These are phyloP conservation scores for Triplophysa siluroides DNA, from an alignment of 2,113 vertebrate genomes.

Conservation along the genomic window DNA sequence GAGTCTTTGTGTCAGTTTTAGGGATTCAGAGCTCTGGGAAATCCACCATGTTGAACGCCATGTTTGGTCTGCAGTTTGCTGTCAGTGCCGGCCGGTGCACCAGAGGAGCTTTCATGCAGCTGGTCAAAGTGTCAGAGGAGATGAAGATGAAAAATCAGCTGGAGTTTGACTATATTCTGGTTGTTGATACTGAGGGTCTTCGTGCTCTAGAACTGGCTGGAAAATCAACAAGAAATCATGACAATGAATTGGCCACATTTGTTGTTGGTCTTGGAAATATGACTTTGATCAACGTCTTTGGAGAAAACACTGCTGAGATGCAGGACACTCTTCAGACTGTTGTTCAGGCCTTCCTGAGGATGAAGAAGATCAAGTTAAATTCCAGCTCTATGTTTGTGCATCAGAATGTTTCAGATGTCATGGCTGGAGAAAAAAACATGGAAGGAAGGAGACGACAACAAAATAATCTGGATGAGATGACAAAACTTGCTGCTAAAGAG, in stretches of 20 bases:
- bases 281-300: slow-evolving; percentile 70
- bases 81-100: slow-evolving; percentile 62
- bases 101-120: slow-evolving; percentile 68
- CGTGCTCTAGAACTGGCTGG: slow-evolving; percentile 58
- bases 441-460: not conserved
- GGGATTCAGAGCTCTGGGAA: slow-evolving; percentile 78
- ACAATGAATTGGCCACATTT: slow-evolving; percentile 72
- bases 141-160: slow-evolving; percentile 42
- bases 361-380: slow-evolving; percentile 56
- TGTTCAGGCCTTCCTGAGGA: not conserved
- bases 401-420: not conserved
- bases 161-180: slow-evolving; percentile 60
- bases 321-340: not conserved
- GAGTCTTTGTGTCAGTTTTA: slow-evolving; percentile 77
- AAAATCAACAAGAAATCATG: slow-evolving; percentile 56
- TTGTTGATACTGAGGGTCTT: slow-evolving; percentile 70
- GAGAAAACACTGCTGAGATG: slow-evolving; percentile 66
- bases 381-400: slow-evolving; percentile 69
- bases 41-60: slow-evolving; percentile 73
- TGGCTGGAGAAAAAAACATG: not conserved
- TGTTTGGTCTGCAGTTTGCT: slow-evolving; percentile 73
- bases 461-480: not conserved
- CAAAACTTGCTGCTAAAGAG: slow-evolving; percentile 58
- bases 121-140: slow-evolving; percentile 59
- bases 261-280: slow-evolving; percentile 67